Percentiles rank a stretch among this genome's conserved stretches.
Evolutionary conservation across 2,113 vertebrate genomes (phyloP).

Genomic region (Xiphias gladius): DNA sequence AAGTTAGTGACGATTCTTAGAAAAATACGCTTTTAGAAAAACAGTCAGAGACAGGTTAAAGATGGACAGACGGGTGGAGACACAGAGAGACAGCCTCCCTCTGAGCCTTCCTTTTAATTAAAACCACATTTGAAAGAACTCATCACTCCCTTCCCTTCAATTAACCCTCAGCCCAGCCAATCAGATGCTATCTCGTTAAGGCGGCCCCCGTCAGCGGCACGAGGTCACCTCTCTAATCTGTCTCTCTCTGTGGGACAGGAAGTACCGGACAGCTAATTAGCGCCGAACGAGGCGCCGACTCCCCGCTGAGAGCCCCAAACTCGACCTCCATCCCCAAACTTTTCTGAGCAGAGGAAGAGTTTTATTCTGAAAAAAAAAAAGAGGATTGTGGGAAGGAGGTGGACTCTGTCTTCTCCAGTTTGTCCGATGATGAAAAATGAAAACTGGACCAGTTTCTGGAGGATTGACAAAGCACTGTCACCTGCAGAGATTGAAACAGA

Average conservation of each 20-base stretch:
- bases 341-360: conserved; percentile 26
- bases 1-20: too few species aligned
- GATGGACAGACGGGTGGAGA: background rate
- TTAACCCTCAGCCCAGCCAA: conserved; percentile 71
- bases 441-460: too few species aligned
- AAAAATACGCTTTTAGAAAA: too few species aligned
- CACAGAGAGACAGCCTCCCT: conserved; percentile 18
- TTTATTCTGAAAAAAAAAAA: background rate
- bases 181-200: conserved; percentile 68
- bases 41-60: too few species aligned
- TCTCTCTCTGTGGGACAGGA: conserved; percentile 56
- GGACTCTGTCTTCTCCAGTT: background rate
- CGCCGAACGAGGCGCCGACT: background rate
- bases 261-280: conserved; percentile 66
- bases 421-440: background rate
- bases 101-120: conserved; percentile 65
- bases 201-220: conserved; percentile 8
- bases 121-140: conserved; percentile 17
- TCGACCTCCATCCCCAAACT: conserved; percentile 54
- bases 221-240: conserved; percentile 66
- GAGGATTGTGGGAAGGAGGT: conserved; percentile 35
- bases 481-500: background rate
- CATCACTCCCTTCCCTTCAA: conserved; percentile 46
- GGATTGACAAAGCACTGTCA: background rate
- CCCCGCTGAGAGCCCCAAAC: conserved; percentile 25